phyloP scores from a whole-genome alignment of 1,140 invertebrate species.

The Drosophila miranda region DNA sequence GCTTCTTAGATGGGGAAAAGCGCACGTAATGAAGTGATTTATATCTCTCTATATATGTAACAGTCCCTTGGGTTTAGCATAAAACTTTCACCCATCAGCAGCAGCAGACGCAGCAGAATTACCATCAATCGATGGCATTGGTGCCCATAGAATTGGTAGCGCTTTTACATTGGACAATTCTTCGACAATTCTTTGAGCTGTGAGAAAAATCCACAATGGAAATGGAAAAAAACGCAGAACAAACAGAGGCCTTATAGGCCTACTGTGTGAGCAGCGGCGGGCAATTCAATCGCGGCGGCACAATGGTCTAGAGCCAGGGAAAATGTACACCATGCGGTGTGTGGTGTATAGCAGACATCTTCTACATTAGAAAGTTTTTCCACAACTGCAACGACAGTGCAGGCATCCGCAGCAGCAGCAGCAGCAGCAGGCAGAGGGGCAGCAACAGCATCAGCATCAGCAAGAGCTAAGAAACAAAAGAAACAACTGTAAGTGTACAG shows the following conservation, averaged over 20 bases:
- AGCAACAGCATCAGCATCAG: neutral
- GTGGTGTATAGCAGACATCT: conserved; percentile 53
- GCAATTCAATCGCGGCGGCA: conserved; percentile 63
- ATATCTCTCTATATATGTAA: conserved; percentile 22
- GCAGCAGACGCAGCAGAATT: conserved; percentile 33
- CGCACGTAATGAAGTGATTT: conserved; percentile 15
- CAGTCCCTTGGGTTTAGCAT: conserved; percentile 16
- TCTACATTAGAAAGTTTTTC: conserved; percentile 79
- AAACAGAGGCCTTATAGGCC: conserved; percentile 56
- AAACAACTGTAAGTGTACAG: conserved; percentile 66
- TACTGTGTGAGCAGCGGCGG: conserved; percentile 34
- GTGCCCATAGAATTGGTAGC: conserved; percentile 20
- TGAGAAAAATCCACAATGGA: conserved; percentile 67
- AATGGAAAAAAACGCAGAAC: conserved; percentile 14
- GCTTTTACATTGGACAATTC: conserved; percentile 43
- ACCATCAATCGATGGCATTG: conserved; percentile 45
- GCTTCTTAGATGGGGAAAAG: no score
- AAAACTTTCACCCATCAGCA: conserved; percentile 63
- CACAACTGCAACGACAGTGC: conserved; percentile 32
- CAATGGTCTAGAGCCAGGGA: conserved; percentile 26
- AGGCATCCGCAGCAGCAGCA: conserved; percentile 11
- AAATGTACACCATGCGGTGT: conserved; percentile 26
- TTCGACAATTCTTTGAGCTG: conserved; percentile 46
- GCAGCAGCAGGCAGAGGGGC: conserved; percentile 19
- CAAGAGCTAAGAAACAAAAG: conserved; percentile 60